Conservation (phyloP, 1,140 invertebrate species). For the Melipona quadrifasciata region DNA sequence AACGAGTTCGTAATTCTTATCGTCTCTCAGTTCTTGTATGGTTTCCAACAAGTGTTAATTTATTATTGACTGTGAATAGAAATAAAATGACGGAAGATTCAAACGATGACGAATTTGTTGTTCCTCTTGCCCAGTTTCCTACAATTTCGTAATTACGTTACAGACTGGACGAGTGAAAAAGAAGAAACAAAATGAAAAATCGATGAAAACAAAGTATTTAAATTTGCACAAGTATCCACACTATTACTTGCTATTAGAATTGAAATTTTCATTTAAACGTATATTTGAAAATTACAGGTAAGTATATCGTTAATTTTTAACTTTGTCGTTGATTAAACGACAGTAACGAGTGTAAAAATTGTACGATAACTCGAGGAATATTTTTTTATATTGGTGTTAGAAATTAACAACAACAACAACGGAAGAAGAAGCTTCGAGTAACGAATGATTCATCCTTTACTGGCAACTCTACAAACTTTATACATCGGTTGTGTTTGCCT, state of each 20-base stretch:
- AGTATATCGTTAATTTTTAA: neutral
- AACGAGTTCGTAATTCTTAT: slow-evolving; percentile 69
- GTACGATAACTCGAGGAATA: neutral
- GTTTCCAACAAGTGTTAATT: slow-evolving; percentile 78
- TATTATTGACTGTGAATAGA: slow-evolving; percentile 81
- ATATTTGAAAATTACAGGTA: neutral
- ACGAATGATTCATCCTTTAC: neutral
- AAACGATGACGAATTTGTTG: slow-evolving; percentile 15
- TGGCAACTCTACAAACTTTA: neutral
- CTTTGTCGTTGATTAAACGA: neutral
- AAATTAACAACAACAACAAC: neutral
- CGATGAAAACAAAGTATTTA: neutral
- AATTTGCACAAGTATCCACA: no score
- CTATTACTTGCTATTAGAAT: neutral
- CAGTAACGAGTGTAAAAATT: neutral
- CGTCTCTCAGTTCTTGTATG: slow-evolving; percentile 72
- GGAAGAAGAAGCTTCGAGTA: neutral
- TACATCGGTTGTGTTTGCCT: neutral
- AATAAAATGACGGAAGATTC: slow-evolving; percentile 71
- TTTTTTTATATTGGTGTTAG: neutral
- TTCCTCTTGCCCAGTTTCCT: neutral
- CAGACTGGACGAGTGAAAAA: neutral
- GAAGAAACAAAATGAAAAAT: neutral
- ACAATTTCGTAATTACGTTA: no score
- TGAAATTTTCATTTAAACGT: neutral